Evolutionary conservation across 2,888 invertebrate species (phyloP), one percentile per base, ranked within the genome.

Genomic region (Drosophila borealis): DNA sequence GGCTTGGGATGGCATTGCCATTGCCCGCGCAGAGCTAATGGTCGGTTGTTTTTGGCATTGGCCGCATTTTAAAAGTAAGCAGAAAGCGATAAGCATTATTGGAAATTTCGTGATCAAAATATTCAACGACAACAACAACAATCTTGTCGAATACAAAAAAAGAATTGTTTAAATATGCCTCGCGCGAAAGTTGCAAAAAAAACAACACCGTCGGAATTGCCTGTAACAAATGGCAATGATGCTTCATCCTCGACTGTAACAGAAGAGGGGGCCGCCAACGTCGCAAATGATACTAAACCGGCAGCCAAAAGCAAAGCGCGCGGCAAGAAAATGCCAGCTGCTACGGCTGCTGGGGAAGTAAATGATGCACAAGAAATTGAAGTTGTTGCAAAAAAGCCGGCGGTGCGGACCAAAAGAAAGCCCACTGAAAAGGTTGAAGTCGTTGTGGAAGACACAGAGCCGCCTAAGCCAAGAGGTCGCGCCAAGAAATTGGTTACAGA

Each of bases 271-370:
- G 53, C 14, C 50, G 25, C 17, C 17, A 46, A 17, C 29, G 59
- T 33, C n/a, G 63, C 44, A 29, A 69, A 59, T 45, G 55, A 21
- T 39, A 44, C 33, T 14, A 65, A 70, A 45, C 57, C 39, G 51
- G 49, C 72, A 60, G n/a, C 76, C 1, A 81, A 81, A 56, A 69
- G 70, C 11, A 89, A 78, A 67, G 71, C 46, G 25, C 85, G 88
- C 25, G 61, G 63, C 11, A 88, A 75, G 21, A 90, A 80, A 61
- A 11, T 29, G 10, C 3, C 50, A 44, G 34, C 62, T 41, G 61
- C 67, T 34, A n/a, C 60, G 5, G 39, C 53, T 17, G 42, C 51
- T 33, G 59, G 14, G 0, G 56, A 60, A 25, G 13, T n/a, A 3
- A 60, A 50, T n/a, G 46, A 25, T 29, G 59, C 25, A 19, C 44